These are phyloP conservation scores for Cecropterus lyciades DNA, from an alignment of 1,140 invertebrate species.

Conservation along the genomic window DNA sequence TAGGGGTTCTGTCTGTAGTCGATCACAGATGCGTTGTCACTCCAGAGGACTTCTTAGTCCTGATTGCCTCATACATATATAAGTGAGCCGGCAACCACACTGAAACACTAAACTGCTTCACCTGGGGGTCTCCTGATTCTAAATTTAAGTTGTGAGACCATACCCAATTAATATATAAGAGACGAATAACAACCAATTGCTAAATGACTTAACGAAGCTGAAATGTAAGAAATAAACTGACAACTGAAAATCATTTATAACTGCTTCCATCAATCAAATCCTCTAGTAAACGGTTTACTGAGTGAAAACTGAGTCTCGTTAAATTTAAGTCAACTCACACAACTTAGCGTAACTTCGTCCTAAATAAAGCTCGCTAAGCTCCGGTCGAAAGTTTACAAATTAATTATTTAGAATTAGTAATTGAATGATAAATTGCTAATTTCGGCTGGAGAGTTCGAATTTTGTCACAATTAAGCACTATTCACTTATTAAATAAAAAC, in stretches of 20 bases:
- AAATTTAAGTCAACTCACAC: constrained; percentile 25
- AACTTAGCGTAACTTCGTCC: constrained; percentile 22
- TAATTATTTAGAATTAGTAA: constrained; percentile 34
- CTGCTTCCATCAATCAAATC: constrained; percentile 20
- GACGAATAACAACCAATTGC: too few species aligned
- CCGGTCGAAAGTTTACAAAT: constrained; percentile 22
- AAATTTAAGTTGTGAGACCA: too few species aligned
- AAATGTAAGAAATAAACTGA: constrained; percentile 13
- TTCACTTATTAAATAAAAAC: too few species aligned
- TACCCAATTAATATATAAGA: too few species aligned
- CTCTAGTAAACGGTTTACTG: constrained; percentile 25
- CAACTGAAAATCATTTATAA: constrained; percentile 9
- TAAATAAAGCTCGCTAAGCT: constrained; percentile 31
- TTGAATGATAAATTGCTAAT: constrained; percentile 35
- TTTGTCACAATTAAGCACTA: background rate
- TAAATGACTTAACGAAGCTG: constrained; percentile 37
- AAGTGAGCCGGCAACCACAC: too few species aligned
- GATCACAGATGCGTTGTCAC: too few species aligned
- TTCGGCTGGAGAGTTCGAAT: background rate
- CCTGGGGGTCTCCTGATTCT: too few species aligned
- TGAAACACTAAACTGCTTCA: too few species aligned
- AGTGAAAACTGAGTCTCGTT: constrained; percentile 31
- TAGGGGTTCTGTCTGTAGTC: too few species aligned
- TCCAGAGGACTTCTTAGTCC: too few species aligned
- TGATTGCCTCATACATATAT: too few species aligned